Base-by-base conservation (phyloP, 1,140 invertebrate species). In the Cepaea nemoralis region DNA sequence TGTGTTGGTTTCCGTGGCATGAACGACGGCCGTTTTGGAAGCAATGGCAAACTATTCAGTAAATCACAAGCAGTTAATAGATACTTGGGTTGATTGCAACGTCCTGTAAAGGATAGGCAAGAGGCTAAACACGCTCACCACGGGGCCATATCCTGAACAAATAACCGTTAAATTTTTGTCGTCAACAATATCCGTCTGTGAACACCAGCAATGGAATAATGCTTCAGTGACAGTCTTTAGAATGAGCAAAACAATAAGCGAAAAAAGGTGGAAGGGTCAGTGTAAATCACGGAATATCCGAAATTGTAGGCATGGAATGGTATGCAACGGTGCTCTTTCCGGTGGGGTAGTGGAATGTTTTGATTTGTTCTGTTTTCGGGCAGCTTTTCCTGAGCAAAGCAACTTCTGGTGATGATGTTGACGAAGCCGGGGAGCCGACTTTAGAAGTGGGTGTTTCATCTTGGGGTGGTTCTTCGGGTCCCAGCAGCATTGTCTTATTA, bases 291-390 rank as follows among this genome's bases (percentile, higher is more conserved):
- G 73, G 73, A 50, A 42, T 50, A 42, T 75, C 73, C 1, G 73
- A 48, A 16, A 75, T 75, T 35, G 45, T 27, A 2, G 73, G 73
- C 73, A 75, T 75, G 16, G 73, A 75, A 50, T 75, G 73, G 31
- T 75, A 75, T 0, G 73, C 40, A 1, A 35, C 22, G 45, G 27
- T 75, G 45, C 22, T 75, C 40, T 45, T 42, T 19, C 40, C 40
- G 8, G 6, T 50, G 3, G 73, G 45, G 45, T 33, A 75, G 33
- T 50, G 39, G n/a, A 75, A 75, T n/a, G 73, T 75, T 50, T 45
- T 42, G 12, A 19, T 37, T n/a, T 75, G 50, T 24, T 48, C 42
- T 75, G n/a, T 27, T 22, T 50, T 45, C 5, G 40, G 35, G 73
- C 35, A 37, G 1, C 16, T 19, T 16, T 45, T 75, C 35, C 12